Percentiles rank a stretch among this genome's conserved stretches.
Evolutionary conservation across 2,888 invertebrate genomes (phyloP).

Genomic region (Cataglyphis livida): DNA sequence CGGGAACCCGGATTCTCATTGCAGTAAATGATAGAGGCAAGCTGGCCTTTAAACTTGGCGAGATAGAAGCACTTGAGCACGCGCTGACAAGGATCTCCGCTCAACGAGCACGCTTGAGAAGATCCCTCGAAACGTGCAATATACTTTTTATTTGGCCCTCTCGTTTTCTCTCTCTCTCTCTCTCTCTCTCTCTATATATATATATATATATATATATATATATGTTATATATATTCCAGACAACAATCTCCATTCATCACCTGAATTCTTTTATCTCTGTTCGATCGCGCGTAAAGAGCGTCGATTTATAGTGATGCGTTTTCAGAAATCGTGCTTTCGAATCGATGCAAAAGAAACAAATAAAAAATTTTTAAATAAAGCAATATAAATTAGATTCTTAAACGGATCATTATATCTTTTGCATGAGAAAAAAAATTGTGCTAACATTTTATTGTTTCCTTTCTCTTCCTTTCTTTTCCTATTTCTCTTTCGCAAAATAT

Average conservation of each 20-base stretch:
- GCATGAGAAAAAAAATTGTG: neutral
- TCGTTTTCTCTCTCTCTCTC: neutral
- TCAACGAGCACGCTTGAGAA: constrained; percentile 8
- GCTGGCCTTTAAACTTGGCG: constrained; percentile 29
- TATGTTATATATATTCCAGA: neutral
- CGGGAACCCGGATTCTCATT: neutral
- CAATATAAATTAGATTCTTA: neutral
- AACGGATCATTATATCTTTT: neutral
- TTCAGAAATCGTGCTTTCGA: neutral
- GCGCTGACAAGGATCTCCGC: constrained; percentile 43
- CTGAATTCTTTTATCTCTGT: constrained; percentile 30
- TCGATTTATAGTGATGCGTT: constrained; percentile 6
- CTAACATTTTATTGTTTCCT: too few relatives aligned
- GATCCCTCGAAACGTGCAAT: constrained; percentile 25
- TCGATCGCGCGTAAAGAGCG: constrained; percentile 21
- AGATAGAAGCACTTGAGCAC: constrained; percentile 27
- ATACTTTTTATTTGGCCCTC: neutral
- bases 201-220: neutral
- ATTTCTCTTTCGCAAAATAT: neutral
- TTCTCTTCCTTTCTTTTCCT: too few relatives aligned
- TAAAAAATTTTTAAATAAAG: neutral
- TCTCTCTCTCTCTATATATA: too few relatives aligned
- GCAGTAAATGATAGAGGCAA: constrained; percentile 23
- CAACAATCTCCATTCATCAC: constrained; percentile 46
- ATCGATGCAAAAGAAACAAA: neutral